Conservation (phyloP, 2,888 invertebrate genomes). For the Sylvicola cinctus region DNA sequence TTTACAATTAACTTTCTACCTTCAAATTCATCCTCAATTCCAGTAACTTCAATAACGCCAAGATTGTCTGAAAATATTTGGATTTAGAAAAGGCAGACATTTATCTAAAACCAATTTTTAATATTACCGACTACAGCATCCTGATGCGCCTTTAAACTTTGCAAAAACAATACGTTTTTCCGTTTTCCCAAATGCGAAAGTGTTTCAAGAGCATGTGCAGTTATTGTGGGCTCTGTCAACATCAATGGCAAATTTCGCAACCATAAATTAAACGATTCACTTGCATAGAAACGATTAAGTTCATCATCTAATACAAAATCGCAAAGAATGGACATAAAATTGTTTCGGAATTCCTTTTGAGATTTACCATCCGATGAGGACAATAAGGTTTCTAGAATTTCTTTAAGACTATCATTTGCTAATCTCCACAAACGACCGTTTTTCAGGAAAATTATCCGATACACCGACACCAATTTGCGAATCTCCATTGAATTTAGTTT, state of each 20-base stretch:
- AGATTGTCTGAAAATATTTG: conserved; percentile 11
- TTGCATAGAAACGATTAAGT: conserved; percentile 20
- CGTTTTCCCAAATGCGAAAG: conserved; percentile 35
- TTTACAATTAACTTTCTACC: conserved; percentile 32
- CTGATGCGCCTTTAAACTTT: conserved; percentile 26
- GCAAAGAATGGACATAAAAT: conserved; percentile 26
- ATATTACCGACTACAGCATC: conserved; percentile 25
- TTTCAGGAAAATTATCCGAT: conserved; percentile 1
- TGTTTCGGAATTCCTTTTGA: conserved; percentile 16
- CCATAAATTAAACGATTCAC: conserved; percentile 6
- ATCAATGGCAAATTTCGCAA: background rate
- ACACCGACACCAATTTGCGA: background rate
- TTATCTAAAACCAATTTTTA: background rate
- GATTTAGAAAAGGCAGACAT: background rate
- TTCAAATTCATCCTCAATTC: conserved; percentile 21
- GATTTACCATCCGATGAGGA: conserved; percentile 12
- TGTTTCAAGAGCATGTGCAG: conserved; percentile 31
- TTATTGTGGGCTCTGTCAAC: no score
- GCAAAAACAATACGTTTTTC: conserved; percentile 29
- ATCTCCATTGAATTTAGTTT: no score
- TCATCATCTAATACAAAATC: conserved; percentile 25
- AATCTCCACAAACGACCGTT: conserved; percentile 9
- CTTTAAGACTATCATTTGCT: conserved; percentile 16
- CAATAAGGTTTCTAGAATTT: conserved; percentile 11
- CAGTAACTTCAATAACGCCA: conserved; percentile 17